These are phyloP conservation scores for Tenodera sinensis DNA, from an alignment of 2,888 invertebrate species.

Conservation along the genomic window DNA sequence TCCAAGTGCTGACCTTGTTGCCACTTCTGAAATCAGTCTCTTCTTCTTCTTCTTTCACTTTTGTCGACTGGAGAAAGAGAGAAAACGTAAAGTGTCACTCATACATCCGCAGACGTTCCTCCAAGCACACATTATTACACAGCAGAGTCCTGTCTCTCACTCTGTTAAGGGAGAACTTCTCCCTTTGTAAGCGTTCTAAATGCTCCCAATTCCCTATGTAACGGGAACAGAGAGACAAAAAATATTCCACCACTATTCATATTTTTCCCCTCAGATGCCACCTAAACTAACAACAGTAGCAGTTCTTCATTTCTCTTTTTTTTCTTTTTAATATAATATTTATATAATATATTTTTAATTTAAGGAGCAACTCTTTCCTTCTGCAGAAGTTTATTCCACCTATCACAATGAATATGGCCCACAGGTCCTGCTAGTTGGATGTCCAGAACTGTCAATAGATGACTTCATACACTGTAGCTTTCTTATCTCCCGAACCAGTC, in stretches of 20 bases:
- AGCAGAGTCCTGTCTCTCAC: not conserved
- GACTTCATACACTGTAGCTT: constrained; percentile 96
- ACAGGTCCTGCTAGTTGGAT: not conserved
- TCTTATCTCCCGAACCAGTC: constrained; percentile 97
- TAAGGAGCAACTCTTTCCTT: not conserved
- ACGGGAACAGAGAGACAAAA: not conserved
- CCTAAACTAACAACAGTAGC: not conserved
- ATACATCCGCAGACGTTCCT: not conserved
- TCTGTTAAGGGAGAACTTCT: not conserved
- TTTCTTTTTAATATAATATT: not conserved
- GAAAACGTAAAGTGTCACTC: not conserved
- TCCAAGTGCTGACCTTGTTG: not conserved
- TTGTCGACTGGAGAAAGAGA: not conserved
- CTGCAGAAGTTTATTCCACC: not conserved
- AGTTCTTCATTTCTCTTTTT: not conserved
- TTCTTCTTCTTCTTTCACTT: not conserved
- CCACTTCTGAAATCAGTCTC: not conserved
- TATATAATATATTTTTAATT: not conserved
- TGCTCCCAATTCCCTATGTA: not conserved
- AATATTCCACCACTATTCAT: not conserved
- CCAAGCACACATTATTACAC: not conserved
- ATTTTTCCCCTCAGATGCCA: not conserved
- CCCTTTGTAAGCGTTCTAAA: not conserved
- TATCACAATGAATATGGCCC: not conserved
- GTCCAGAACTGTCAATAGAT: constrained; percentile 59